These are phyloP conservation scores for Rhopalosiphum padi DNA, from an alignment of 1,140 invertebrate species.

Conservation along the genomic window DNA sequence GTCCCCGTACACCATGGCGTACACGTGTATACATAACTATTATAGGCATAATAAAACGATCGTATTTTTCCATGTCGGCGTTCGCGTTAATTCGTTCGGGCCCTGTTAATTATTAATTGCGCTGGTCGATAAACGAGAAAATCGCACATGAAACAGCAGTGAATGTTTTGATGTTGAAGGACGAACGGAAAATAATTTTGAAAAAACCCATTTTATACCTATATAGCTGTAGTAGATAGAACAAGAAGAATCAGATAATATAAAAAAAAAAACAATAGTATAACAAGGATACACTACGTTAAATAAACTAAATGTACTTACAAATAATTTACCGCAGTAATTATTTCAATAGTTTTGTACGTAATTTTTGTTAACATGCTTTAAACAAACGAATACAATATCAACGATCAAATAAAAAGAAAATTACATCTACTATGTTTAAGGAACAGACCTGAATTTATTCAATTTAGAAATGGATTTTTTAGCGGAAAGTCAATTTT, in stretches of 20 bases:
- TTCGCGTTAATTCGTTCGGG: not conserved
- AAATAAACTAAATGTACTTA: not conserved
- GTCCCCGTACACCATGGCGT: not conserved
- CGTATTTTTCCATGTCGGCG: not conserved
- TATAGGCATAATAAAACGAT: not conserved
- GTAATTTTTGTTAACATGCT: not conserved
- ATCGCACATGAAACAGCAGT: not conserved
- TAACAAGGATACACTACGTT: not conserved
- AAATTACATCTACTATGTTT: no score
- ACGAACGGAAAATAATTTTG: not conserved
- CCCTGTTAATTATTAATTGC: not conserved
- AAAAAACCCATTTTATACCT: not conserved
- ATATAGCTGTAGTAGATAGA: not conserved
- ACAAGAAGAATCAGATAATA: not conserved
- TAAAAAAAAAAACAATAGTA: not conserved
- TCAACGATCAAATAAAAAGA: no score
- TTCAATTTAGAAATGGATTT: no score
- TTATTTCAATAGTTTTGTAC: not conserved
- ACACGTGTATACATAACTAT: not conserved
- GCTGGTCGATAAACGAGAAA: not conserved
- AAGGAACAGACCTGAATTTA: no score
- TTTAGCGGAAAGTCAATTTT: no score
- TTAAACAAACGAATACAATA: no score
- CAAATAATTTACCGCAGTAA: not conserved
- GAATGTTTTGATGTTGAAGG: not conserved